Evolutionary conservation across 2,797 vertebrate genomes (phyloP), one percentile per base, ranked within the genome.

Genomic region (Eremophila alpestris): DNA sequence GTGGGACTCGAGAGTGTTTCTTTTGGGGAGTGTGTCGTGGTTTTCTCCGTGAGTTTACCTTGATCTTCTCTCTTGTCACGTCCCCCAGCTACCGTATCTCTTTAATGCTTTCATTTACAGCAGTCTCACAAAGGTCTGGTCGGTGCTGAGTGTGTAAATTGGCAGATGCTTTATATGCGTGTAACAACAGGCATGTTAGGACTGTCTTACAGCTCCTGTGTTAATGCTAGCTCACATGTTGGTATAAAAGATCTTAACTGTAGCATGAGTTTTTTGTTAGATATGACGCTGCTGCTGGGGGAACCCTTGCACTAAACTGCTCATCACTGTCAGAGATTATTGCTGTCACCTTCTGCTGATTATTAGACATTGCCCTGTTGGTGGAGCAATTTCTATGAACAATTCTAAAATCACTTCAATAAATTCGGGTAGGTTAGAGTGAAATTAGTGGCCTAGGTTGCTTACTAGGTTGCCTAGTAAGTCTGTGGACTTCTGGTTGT

Each of bases 371-470:
- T 75, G 19, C 3, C 14, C 7, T 52, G 0, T 26, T 64, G 49
- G 7, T 77, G 56, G 43, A 71, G 7, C 16, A 51, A 7, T 32
- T 75, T 71, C 27, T 62, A 12, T 34, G 38, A 83, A 3, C 34
- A 74, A 2, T 30, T 11, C 5, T 78, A 40, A 83, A 86, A 46
- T 70, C 2, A 3, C 8, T 60, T 56, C 9, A 26, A 0, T 83
- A 54, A 54, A 46, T 40, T 46, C 0, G 0, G 16, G 3, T 46
- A 30, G n/a, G 7, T 46, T 70, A 41, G 40, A 32, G 2, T 54
- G 65, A 85, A 83, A 10, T 63, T 43, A 36, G 26, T 12, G 6
- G 11, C 14, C 12, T 76, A 10, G 11, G 5, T 69, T 87, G 14
- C 71, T n/a, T n/a, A n/a, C n/a, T n/a, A n/a, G n/a, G n/a, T n/a